Evolutionary conservation across 2,113 vertebrate genomes (phyloP).

Genomic region (Phoenicopterus ruber): DNA sequence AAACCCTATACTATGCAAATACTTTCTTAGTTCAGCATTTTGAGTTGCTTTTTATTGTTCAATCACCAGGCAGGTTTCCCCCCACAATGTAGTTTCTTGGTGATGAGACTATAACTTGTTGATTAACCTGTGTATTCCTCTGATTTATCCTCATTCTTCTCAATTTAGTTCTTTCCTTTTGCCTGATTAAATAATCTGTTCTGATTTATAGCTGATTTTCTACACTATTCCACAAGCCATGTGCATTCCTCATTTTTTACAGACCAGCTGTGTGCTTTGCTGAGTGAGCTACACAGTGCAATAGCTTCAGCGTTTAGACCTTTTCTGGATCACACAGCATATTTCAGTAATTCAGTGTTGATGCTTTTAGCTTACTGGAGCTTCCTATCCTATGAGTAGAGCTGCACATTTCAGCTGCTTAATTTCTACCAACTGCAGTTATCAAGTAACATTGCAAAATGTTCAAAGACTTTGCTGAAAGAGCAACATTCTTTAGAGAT

Average conservation of each 20-base stretch:
- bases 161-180: background rate
- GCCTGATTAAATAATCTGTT: constrained; percentile 13
- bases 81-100: background rate
- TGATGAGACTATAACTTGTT: background rate
- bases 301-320: background rate
- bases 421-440: constrained; percentile 9
- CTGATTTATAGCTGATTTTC: background rate
- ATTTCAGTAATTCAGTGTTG: constrained; percentile 32
- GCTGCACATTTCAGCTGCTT: constrained; percentile 18
- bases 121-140: background rate
- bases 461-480: constrained; percentile 20
- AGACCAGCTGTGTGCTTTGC: constrained; percentile 38
- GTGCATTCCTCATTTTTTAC: background rate
- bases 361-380: constrained; percentile 8
- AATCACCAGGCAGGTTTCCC: background rate
- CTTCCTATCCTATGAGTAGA: background rate
- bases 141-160: constrained; percentile 25
- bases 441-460: background rate
- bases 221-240: background rate
- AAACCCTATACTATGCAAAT: background rate
- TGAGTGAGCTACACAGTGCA: constrained; percentile 3
- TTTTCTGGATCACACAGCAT: constrained; percentile 12
- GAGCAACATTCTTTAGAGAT: background rate
- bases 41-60: background rate
- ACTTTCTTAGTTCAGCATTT: background rate